Evolutionary conservation across 2,113 vertebrate genomes (phyloP).

Genomic region (Equus przewalskii): DNA sequence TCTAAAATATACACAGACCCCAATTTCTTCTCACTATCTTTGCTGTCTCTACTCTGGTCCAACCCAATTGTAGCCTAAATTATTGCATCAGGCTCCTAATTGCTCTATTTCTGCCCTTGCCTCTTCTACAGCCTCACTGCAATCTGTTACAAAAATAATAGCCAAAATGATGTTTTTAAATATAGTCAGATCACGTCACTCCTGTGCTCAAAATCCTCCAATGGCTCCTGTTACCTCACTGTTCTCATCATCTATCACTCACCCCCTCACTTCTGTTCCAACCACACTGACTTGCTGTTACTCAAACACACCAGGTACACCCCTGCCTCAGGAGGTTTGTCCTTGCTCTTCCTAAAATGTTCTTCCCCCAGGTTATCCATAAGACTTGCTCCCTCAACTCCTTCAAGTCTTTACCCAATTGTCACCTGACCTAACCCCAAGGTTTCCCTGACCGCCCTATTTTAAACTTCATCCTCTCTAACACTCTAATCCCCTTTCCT

Average conservation of each 20-base stretch:
- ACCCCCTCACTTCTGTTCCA: neutral
- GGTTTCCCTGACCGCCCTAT: neutral
- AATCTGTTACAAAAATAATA: neutral
- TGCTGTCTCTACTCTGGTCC: neutral
- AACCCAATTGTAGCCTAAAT: neutral
- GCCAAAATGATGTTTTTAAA: neutral
- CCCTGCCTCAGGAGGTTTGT: neutral
- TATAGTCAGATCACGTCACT: neutral
- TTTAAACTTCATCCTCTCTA: conserved; percentile 41
- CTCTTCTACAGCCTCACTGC: neutral
- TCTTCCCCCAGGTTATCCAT: neutral
- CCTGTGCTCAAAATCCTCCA: neutral
- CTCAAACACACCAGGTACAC: neutral
- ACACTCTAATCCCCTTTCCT: neutral
- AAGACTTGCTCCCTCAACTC: neutral
- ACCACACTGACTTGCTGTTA: neutral
- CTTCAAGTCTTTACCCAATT: neutral
- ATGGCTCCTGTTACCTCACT: neutral
- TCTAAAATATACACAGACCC: neutral
- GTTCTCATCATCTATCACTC: neutral
- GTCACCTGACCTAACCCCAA: neutral
- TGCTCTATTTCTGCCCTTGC: neutral
- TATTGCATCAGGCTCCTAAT: neutral
- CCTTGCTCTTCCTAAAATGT: neutral
- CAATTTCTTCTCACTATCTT: neutral